These are phyloP conservation scores for Euclidia mi DNA, from an alignment of 2,888 invertebrate genomes.

Conservation along the genomic window DNA sequence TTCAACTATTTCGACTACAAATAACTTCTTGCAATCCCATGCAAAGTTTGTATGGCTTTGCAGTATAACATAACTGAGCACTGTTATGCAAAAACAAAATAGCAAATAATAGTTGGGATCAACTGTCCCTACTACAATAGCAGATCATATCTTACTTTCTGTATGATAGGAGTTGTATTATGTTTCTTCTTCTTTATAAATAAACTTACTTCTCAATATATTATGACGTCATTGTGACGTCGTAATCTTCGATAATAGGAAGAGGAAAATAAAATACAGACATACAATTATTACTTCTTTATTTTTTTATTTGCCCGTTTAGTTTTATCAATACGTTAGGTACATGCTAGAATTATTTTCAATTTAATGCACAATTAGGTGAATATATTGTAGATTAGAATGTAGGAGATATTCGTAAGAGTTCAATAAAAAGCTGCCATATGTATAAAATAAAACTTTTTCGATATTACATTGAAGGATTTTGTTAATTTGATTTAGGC, in stretches of 20 bases:
- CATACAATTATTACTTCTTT: conserved; percentile 52
- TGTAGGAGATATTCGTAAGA: conserved; percentile 24
- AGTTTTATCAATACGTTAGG: conserved; percentile 66
- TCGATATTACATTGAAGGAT: background rate
- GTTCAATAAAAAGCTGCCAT: conserved; percentile 16
- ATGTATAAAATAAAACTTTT: background rate
- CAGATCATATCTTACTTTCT: no score
- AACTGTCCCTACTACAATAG: no score
- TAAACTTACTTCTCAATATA: no score
- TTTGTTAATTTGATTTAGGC: background rate
- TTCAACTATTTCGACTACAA: no score
- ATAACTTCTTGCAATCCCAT: no score
- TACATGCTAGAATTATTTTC: conserved; percentile 71
- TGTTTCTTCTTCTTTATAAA: no score
- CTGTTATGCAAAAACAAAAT: no score
- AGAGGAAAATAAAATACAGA: conserved; percentile 27
- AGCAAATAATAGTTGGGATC: no score
- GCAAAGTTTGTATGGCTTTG: no score
- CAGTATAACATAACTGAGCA: no score
- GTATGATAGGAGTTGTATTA: no score
- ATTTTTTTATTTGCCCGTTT: conserved; percentile 43
- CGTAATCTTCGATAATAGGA: background rate
- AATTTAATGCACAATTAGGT: conserved; percentile 73
- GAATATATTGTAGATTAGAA: conserved; percentile 56
- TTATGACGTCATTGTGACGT: background rate